phyloP scores from a whole-genome alignment of 2,797 vertebrate species.

The Pangasius mekongensis region DNA sequence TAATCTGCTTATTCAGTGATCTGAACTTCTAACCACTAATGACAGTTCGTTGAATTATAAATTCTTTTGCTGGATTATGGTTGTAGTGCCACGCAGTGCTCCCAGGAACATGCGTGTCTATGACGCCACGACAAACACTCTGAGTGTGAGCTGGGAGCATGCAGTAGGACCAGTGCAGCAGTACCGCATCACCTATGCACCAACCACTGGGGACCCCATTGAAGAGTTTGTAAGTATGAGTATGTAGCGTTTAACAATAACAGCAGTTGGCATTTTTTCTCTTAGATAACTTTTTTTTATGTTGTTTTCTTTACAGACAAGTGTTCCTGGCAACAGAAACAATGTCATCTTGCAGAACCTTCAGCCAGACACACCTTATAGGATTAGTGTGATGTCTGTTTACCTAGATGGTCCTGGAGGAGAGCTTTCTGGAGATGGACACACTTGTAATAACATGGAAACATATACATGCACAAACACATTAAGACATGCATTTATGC shows the following conservation, averaged over 20 bases:
- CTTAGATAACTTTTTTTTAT: neutral
- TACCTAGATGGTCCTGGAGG: constrained; percentile 91
- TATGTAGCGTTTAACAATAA: neutral
- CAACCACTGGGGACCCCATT: constrained; percentile 90
- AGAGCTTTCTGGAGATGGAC: constrained; percentile 87
- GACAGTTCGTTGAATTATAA: neutral
- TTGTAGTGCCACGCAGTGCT: constrained; percentile 87
- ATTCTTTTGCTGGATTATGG: neutral
- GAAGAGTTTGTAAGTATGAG: constrained; percentile 89
- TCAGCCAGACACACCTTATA: constrained; percentile 91
- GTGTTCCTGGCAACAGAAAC: constrained; percentile 91
- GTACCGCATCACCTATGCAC: constrained; percentile 92
- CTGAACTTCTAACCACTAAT: neutral
- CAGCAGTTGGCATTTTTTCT: constrained; percentile 3
- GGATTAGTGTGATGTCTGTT: constrained; percentile 89
- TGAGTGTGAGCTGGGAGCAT: constrained; percentile 94
- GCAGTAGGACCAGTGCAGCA: constrained; percentile 90
- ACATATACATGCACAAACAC: constrained; percentile 23
- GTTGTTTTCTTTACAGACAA: constrained; percentile 75
- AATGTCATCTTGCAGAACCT: constrained; percentile 88
- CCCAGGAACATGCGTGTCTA: constrained; percentile 91
- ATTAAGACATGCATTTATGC: constrained; percentile 12
- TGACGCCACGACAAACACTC: constrained; percentile 89
- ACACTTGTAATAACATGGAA: constrained; percentile 80
- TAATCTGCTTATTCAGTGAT: neutral